Percentiles rank a stretch among this genome's conserved stretches.
These are phyloP conservation scores for Psylliodes chrysocephalus DNA, from an alignment of 2,888 invertebrate species.

Conservation along the genomic window DNA sequence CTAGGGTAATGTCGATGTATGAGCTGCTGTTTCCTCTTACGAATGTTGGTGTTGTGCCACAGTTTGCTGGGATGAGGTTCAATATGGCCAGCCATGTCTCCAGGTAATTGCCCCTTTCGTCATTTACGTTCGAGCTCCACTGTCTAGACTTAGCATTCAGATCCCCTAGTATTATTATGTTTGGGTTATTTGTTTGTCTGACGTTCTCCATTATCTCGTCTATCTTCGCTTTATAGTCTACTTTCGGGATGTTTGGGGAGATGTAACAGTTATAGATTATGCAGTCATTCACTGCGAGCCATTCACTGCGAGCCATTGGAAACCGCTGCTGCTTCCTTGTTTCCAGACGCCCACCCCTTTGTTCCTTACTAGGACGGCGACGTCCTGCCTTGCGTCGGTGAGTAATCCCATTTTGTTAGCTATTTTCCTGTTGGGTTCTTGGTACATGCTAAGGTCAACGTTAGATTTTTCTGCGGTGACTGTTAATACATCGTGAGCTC, in stretches of 20 bases:
- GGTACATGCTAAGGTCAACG: background rate
- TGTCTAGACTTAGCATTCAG: background rate
- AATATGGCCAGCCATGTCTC: background rate
- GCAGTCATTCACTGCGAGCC: too few species aligned
- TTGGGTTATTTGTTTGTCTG: too few species aligned
- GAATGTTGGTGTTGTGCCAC: background rate
- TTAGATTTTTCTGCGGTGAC: background rate
- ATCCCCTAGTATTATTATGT: background rate
- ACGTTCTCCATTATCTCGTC: background rate
- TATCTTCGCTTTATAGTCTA: background rate
- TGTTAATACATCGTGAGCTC: background rate
- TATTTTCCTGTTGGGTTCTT: background rate
- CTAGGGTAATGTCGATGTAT: background rate
- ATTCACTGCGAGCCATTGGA: too few species aligned
- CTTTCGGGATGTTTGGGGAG: conserved; percentile 2
- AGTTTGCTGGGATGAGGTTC: background rate
- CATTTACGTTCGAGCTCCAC: background rate
- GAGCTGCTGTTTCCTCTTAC: background rate
- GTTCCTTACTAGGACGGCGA: background rate
- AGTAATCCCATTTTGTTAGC: background rate
- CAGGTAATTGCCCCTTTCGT: background rate
- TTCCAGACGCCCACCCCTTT: background rate
- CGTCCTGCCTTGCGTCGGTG: background rate
- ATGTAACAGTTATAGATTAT: background rate
- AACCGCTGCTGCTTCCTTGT: background rate